These are phyloP conservation scores for Apaloderma vittatum DNA, from an alignment of 2,113 vertebrate genomes.

Conservation along the genomic window DNA sequence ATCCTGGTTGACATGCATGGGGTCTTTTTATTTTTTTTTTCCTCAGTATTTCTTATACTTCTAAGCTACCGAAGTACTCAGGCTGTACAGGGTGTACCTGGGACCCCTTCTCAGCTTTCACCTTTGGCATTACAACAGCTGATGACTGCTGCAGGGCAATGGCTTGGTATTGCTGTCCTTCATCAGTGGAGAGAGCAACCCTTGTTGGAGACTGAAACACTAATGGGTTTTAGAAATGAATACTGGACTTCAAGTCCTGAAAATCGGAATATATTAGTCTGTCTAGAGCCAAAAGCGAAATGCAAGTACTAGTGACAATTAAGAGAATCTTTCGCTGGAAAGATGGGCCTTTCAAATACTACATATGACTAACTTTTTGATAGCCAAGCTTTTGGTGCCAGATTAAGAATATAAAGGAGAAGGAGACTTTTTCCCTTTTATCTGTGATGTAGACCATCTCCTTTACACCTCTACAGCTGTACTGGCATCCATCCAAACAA, in stretches of 20 bases:
- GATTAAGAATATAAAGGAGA: background rate
- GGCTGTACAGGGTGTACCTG: background rate
- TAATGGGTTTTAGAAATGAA: background rate
- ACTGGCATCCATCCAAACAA: background rate
- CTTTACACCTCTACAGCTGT: background rate
- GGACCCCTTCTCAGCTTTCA: background rate
- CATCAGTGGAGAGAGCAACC: background rate
- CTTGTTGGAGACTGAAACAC: background rate
- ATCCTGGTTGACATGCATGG: background rate
- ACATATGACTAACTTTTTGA: background rate
- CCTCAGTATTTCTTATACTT: background rate
- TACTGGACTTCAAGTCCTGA: background rate
- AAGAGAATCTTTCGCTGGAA: background rate
- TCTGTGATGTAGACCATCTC: background rate
- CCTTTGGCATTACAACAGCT: background rate
- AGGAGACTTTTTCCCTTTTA: background rate
- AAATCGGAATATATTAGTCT: background rate
- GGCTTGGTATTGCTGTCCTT: background rate
- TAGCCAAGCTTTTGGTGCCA: background rate
- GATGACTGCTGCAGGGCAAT: background rate
- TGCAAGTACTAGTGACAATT: background rate
- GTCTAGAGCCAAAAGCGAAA: background rate
- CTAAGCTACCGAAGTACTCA: background rate
- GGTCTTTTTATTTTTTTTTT: background rate
- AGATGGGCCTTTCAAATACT: background rate